Conservation (phyloP, 2,113 vertebrate species). For the Lanius ludovicianus region DNA sequence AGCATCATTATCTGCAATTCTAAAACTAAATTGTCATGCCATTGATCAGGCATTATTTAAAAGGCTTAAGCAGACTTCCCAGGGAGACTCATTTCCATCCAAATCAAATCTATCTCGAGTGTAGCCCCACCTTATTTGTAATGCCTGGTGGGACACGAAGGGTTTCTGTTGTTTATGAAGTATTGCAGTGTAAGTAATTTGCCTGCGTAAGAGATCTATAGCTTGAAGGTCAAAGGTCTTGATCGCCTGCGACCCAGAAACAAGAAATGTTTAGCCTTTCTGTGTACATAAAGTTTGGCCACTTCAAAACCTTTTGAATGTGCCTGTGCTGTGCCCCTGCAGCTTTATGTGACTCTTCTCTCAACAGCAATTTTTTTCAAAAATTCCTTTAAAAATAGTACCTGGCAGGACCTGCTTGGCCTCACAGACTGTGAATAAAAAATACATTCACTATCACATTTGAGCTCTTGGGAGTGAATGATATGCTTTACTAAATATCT, state of each 20-base stretch:
- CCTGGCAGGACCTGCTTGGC: background rate
- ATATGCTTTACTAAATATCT: background rate
- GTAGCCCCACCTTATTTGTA: slow-evolving; percentile 43
- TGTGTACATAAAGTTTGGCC: slow-evolving; percentile 26
- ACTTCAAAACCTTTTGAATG: slow-evolving; percentile 53
- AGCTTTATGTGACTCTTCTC: background rate
- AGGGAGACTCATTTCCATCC: slow-evolving; percentile 52
- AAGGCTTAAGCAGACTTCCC: slow-evolving; percentile 43
- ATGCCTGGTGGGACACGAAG: slow-evolving; percentile 55
- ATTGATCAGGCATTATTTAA: slow-evolving; percentile 26
- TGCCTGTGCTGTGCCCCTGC: background rate
- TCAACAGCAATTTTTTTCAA: background rate
- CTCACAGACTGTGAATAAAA: background rate
- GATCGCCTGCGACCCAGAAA: slow-evolving; percentile 61
- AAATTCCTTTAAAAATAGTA: background rate
- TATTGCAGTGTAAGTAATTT: slow-evolving; percentile 73
- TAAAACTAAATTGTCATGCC: background rate
- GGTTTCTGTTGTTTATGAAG: slow-evolving; percentile 70
- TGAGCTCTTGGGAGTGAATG: background rate
- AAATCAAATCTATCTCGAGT: slow-evolving; percentile 10
- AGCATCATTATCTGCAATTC: background rate
- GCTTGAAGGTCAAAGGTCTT: slow-evolving; percentile 55
- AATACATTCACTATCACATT: background rate
- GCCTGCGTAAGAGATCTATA: slow-evolving; percentile 71
- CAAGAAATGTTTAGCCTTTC: slow-evolving; percentile 55